Percentiles rank a stretch among this genome's conserved stretches.
Conservation (phyloP, 2,888 invertebrate genomes). For the Gastrophysa polygoni region DNA sequence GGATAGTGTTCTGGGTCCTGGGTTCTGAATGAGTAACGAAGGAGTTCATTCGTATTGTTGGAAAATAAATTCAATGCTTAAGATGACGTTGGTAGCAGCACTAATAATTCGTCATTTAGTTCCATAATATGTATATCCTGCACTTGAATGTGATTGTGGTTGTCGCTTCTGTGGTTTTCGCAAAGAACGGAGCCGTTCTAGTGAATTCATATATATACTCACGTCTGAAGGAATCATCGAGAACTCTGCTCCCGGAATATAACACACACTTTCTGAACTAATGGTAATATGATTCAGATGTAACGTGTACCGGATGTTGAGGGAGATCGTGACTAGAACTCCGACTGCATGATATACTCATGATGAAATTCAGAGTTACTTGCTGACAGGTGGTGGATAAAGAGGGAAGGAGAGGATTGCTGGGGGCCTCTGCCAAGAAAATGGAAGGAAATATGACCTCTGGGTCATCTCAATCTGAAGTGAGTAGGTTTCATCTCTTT, state of each 20-base stretch:
- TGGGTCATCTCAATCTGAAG: neutral
- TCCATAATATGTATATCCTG: too few species aligned
- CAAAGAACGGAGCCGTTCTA: too few species aligned
- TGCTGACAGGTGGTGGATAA: conserved; percentile 6
- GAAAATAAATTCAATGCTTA: too few species aligned
- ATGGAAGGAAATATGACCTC: neutral
- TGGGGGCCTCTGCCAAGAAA: neutral
- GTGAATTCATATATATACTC: too few species aligned
- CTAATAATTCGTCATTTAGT: too few species aligned
- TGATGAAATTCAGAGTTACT: conserved; percentile 50
- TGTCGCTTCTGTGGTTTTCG: too few species aligned
- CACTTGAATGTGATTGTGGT: too few species aligned
- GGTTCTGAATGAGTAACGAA: too few species aligned
- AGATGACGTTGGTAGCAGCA: too few species aligned
- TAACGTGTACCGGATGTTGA: conserved; percentile 57
- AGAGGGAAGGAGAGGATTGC: neutral
- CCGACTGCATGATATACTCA: conserved; percentile 57
- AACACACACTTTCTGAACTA: conserved; percentile 47
- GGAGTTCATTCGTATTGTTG: too few species aligned
- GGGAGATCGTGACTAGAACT: conserved; percentile 56
- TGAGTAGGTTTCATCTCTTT: neutral
- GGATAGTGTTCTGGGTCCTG: too few species aligned
- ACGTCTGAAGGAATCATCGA: neutral
- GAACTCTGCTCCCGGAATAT: conserved; percentile 25
- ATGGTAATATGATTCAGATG: conserved; percentile 57